Conservation (phyloP, 1,140 invertebrate species). For the Reticulitermes speratus region DNA sequence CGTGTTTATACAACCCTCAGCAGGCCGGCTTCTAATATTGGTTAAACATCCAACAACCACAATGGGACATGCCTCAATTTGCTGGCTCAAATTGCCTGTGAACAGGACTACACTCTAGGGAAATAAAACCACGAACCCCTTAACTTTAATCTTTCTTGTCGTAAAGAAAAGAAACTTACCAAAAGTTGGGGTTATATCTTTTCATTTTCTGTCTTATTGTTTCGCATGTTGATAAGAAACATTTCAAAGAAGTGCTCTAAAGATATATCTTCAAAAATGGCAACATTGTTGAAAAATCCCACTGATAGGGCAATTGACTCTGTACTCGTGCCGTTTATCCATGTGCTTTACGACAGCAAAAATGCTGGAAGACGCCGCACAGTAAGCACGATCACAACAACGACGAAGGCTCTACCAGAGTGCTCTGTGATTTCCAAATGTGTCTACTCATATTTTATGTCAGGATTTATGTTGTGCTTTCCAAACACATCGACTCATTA, state of each 20-base stretch:
- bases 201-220: background rate
- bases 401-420: too few species aligned
- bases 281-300: too few species aligned
- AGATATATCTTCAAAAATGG: too few species aligned
- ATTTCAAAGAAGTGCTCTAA: background rate
- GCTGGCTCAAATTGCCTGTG: background rate
- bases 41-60: conserved; percentile 26
- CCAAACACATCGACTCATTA: too few species aligned
- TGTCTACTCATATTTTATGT: too few species aligned
- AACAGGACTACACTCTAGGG: conserved; percentile 17
- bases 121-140: conserved; percentile 21
- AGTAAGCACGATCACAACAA: too few species aligned
- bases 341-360: too few species aligned
- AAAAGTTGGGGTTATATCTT: background rate
- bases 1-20: background rate
- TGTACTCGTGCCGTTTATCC: too few species aligned
- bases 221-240: background rate
- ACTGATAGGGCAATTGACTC: too few species aligned
- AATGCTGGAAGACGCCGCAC: too few species aligned
- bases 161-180: conserved; percentile 1
- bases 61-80: conserved; percentile 9
- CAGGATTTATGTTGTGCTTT: too few species aligned
- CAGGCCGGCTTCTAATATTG: conserved; percentile 15
- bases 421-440: too few species aligned
- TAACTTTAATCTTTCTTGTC: background rate